Conservation (phyloP, 2,888 invertebrate genomes). For the Euclidia mi region DNA sequence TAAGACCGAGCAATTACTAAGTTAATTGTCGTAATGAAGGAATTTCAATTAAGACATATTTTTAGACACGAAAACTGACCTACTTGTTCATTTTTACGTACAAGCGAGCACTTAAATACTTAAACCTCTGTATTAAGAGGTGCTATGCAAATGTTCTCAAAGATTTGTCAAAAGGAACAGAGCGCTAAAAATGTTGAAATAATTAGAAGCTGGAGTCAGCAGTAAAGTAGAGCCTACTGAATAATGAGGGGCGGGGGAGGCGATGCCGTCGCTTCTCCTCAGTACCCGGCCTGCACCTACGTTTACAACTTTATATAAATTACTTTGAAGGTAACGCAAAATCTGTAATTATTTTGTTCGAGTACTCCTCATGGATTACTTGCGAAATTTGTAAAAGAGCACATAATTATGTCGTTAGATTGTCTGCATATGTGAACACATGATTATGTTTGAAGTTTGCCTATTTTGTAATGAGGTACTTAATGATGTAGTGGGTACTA, state of each 20-base stretch:
- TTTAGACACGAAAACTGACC: constrained; percentile 23
- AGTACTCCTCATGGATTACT: constrained; percentile 13
- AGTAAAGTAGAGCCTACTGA: constrained; percentile 59
- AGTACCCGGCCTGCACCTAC: constrained; percentile 25
- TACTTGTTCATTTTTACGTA: constrained; percentile 26
- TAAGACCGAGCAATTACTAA: background rate
- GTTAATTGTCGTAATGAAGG: constrained; percentile 7
- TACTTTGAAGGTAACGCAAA: constrained; percentile 43
- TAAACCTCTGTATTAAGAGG: constrained; percentile 45
- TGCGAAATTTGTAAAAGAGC: constrained; percentile 8
- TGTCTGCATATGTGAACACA: no score
- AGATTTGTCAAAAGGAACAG: constrained; percentile 59
- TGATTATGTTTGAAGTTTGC: no score
- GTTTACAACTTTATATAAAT: constrained; percentile 52
- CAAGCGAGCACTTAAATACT: constrained; percentile 33
- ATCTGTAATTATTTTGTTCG: constrained; percentile 46
- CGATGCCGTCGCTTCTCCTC: constrained; percentile 20
- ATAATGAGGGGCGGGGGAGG: constrained; percentile 50
- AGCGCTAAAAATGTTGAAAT: constrained; percentile 61
- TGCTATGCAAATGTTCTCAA: constrained; percentile 43
- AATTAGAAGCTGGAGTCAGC: constrained; percentile 61
- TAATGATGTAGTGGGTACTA: no score
- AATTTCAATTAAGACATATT: constrained; percentile 14
- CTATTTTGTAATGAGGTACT: no score
- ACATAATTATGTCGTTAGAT: constrained; percentile 3